These are phyloP conservation scores for Ostrea edulis DNA, from an alignment of 1,140 invertebrate species.

Conservation along the genomic window DNA sequence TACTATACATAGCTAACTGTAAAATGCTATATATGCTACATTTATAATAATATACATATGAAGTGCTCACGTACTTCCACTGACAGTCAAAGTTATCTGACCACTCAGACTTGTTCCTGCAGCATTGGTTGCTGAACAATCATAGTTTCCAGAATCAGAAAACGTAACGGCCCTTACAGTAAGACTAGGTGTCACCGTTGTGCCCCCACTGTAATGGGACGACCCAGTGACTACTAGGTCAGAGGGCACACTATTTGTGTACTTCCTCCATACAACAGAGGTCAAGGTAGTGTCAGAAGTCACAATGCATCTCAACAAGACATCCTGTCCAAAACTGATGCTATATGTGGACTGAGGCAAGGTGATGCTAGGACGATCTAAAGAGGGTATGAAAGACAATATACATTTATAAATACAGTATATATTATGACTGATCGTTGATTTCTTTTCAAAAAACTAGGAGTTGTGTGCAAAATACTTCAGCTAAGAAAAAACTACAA, in stretches of 20 bases:
- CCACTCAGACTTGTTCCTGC: constrained; percentile 42
- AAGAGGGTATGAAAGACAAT: background rate
- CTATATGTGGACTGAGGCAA: constrained; percentile 41
- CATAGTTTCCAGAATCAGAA: constrained; percentile 47
- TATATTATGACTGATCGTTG: no score
- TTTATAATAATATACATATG: no score
- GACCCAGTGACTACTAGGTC: constrained; percentile 19
- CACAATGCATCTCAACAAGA: constrained; percentile 46
- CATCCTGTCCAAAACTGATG: constrained; percentile 20
- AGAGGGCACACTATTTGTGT: constrained; percentile 11
- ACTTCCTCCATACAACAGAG: constrained; percentile 40
- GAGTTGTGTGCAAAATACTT: no score
- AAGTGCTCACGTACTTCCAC: constrained; percentile 47
- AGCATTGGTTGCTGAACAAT: constrained; percentile 49
- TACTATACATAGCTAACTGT: no score
- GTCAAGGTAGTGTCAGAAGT: constrained; percentile 27
- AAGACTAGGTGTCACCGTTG: constrained; percentile 9
- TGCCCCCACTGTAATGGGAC: constrained; percentile 42
- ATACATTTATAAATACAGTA: background rate
- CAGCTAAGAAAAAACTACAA: no score
- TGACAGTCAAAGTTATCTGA: constrained; percentile 46
- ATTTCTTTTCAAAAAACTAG: no score
- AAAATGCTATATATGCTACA: no score
- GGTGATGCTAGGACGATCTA: constrained; percentile 39
- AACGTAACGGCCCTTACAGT: background rate